Evolutionary conservation across 2,797 vertebrate species (phyloP), one percentile per base, ranked within the genome.

Genomic region (Chaenodraco wilsoni): DNA sequence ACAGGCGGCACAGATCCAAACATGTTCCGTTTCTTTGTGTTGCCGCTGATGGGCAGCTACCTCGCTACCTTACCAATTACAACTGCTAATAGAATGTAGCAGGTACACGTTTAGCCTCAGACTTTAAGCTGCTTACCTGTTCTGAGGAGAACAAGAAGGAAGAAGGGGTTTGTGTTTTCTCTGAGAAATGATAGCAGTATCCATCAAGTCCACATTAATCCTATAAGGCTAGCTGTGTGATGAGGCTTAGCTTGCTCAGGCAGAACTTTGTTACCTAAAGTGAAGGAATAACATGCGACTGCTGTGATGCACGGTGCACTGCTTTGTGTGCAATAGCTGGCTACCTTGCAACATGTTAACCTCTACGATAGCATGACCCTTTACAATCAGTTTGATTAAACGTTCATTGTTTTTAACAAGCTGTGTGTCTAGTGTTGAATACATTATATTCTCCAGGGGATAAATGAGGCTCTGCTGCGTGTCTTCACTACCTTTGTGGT

Each of bases 61-160:
- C 78, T 70, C 2, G 12, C 82, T 65, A 70, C 75, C 86, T 87
- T 84, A 87, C 85, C 89, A 89, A 89, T 91, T 90, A 87, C 61
- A 83, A 45, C 72, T 59, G 71, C 83, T 88, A 82, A 88, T 85
- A 84, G 82, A 83, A 87, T 79, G 87, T 76, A 79, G 82, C 68
- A 72, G 80, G 76, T 69, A 62, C 67, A 83, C 65, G 62, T 87
- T 82, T 84, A 79, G 78, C 78, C 43, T 68, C 71, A 76, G 77
- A 76, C 74, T 75, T 77, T 91, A 90, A 92, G 87, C 88, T 84
- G 85, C 88, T 92, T 92, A 92, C 87, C 82, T 88, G 70, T 84
- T 88, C 71, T 66, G 74, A 79, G 58, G 82, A 52, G 46, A 50
- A 70, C 74, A 27, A 57, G 16, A 58, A 78, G 46, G 50, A 46